phyloP scores from a whole-genome alignment of 2,113 vertebrate species.

The Chloebia gouldiae region DNA sequence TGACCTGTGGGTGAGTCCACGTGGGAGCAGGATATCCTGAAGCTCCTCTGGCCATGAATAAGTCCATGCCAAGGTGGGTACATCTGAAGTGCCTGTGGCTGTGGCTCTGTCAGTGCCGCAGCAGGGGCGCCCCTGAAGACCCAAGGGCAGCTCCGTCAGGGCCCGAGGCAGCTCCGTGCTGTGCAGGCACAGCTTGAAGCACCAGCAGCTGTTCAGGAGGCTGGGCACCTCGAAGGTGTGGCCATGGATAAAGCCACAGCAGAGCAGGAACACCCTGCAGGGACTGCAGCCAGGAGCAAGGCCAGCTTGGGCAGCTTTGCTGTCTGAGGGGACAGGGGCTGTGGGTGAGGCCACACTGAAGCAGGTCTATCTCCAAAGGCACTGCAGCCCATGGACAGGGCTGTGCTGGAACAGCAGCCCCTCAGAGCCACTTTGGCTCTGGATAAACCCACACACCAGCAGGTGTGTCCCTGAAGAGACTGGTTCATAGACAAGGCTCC shows the following conservation, averaged over 20 bases:
- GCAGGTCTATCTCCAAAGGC: fast-evolving
- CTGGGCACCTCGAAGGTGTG: fast-evolving
- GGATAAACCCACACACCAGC: background rate
- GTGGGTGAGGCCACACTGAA: background rate
- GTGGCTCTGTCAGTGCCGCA: background rate
- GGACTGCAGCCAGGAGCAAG: background rate
- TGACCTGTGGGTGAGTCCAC: fast-evolving
- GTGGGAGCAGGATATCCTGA: background rate
- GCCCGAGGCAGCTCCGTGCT: fast-evolving
- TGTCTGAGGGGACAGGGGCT: background rate
- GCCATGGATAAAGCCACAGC: background rate
- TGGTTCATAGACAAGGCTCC: background rate
- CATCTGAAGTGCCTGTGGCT: too few species aligned
- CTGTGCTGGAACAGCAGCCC: background rate
- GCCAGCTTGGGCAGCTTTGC: background rate
- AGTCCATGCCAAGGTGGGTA: background rate
- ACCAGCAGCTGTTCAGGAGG: background rate
- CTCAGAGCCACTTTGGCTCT: background rate
- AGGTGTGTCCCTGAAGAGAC: background rate
- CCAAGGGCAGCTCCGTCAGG: fast-evolving
- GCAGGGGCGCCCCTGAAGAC: too few species aligned
- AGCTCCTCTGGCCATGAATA: background rate
- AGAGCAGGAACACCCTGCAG: background rate
- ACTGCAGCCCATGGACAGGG: background rate
- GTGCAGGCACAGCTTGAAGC: background rate